phyloP scores from a whole-genome alignment of 2,113 vertebrate species.

The Dendrocopos noguchii region DNA sequence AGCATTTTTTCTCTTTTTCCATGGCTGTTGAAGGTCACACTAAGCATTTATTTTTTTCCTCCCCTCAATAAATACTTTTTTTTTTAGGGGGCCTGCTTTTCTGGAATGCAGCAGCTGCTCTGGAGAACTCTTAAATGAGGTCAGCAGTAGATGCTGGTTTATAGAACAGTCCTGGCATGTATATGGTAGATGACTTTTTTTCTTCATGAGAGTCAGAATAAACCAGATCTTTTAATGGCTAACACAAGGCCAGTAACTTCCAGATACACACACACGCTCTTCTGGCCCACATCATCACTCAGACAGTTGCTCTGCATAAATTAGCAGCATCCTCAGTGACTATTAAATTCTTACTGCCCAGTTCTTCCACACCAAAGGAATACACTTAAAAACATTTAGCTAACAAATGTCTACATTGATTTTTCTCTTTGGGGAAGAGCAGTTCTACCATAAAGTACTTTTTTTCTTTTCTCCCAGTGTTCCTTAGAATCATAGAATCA shows the following conservation, averaged over 20 bases:
- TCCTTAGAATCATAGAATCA: not conserved
- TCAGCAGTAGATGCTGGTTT: conserved; percentile 48
- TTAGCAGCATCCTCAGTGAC: not conserved
- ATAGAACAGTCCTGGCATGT: conserved; percentile 27
- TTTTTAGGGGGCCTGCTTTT: conserved; percentile 41
- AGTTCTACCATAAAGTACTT: not conserved
- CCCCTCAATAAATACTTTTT: conserved; percentile 26
- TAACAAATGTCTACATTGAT: not conserved
- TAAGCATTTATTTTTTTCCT: conserved; percentile 27
- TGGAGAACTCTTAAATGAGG: conserved; percentile 57
- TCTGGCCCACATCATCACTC: not conserved
- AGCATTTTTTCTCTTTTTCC: not conserved
- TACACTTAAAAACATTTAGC: not conserved
- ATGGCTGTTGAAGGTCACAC: conserved; percentile 43
- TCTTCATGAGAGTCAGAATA: conserved; percentile 5
- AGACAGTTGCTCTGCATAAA: not conserved
- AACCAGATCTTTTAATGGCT: conserved; percentile 13
- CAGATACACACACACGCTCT: not conserved
- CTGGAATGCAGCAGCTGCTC: conserved; percentile 49
- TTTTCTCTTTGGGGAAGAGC: not conserved
- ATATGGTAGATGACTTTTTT: not conserved
- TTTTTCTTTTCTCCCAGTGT: not conserved
- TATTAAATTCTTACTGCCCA: not conserved
- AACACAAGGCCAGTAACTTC: not conserved
- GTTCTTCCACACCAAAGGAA: not conserved